phyloP scores from a whole-genome alignment of 2,797 vertebrate genomes.

The Characodon lateralis region DNA sequence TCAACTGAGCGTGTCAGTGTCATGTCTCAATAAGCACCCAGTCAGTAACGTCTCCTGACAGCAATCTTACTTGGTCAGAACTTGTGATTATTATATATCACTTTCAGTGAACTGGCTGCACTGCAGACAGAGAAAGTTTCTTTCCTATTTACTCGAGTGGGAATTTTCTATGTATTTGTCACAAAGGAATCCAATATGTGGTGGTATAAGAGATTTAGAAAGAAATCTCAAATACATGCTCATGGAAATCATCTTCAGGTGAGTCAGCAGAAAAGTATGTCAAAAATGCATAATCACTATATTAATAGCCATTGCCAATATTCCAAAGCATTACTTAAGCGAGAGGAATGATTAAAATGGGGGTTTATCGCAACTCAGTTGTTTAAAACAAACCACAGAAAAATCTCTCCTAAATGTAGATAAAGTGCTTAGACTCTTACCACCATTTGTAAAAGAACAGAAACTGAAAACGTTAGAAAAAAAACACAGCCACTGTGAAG shows the following conservation, averaged over 20 bases:
- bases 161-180: background rate
- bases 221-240: background rate
- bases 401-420: background rate
- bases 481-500: background rate
- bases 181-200: background rate
- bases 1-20: constrained; percentile 10
- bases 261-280: background rate
- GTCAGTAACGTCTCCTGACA: background rate
- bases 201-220: background rate
- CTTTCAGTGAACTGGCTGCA: constrained; percentile 2
- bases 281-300: background rate
- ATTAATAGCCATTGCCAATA: background rate
- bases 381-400: too few relatives aligned
- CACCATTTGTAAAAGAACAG: background rate
- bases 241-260: background rate
- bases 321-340: background rate
- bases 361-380: too few relatives aligned
- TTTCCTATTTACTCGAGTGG: background rate
- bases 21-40: constrained; percentile 1
- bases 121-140: background rate
- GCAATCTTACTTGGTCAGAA: background rate
- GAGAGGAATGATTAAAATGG: background rate
- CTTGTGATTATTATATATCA: background rate
- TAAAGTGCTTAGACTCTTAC: background rate
- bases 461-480: background rate